Conservation (phyloP, 2,113 vertebrate genomes). For the Seriola aureovittata region DNA sequence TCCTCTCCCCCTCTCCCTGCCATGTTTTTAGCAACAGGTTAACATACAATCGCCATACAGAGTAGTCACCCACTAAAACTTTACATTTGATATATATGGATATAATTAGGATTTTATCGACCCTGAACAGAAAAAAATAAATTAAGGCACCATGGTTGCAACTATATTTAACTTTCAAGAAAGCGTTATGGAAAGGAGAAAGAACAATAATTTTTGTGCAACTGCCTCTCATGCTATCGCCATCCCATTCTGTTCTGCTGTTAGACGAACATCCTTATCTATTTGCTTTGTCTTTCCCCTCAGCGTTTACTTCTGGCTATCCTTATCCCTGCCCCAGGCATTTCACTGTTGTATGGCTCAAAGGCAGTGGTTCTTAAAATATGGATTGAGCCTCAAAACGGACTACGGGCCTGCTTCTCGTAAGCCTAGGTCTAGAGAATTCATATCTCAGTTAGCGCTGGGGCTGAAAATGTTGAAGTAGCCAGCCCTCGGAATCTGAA, state of each 20-base stretch:
- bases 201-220: background rate
- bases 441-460: constrained; percentile 32
- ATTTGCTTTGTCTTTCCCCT: constrained; percentile 34
- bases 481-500: background rate
- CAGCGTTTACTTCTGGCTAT: constrained; percentile 56
- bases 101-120: too few species aligned
- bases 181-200: background rate
- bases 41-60: background rate
- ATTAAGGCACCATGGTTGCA: too few species aligned
- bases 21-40: too few species aligned
- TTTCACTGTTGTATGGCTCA: constrained; percentile 54
- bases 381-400: constrained; percentile 35
- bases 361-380: constrained; percentile 43
- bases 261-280: background rate
- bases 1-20: too few species aligned
- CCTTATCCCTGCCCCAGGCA: constrained; percentile 60
- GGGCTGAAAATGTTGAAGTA: constrained; percentile 30
- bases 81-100: too few species aligned
- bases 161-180: too few species aligned
- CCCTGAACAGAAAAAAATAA: too few species aligned
- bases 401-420: constrained; percentile 1
- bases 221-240: background rate
- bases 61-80: background rate
- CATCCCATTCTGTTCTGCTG: constrained; percentile 11
- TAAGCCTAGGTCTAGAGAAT: constrained; percentile 16